Base-by-base conservation (phyloP, 2,113 vertebrate genomes). In the Vombatus ursinus region DNA sequence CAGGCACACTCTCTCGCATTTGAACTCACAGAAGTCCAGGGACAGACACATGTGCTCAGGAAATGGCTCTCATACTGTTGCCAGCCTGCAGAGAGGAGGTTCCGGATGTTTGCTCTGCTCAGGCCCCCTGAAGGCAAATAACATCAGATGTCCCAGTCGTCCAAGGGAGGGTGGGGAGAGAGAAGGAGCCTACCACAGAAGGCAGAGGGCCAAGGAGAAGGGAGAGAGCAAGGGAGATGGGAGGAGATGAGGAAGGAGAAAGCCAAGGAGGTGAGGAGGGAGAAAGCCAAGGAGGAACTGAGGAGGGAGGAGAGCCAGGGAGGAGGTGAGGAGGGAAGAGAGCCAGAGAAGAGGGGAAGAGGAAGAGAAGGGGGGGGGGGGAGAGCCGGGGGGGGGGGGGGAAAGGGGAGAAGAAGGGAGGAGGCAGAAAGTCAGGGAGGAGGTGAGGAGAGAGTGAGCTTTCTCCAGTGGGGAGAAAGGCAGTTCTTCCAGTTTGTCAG, bases 51-150 rank as follows among this genome's bases (percentile, higher is more conserved):
- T 9, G 68, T n/a, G 68, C 68, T 44, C n/a, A 44, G 68, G 68
- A 84, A 84, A 44, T 84, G 68, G n/a, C 68, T 44, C 68, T 84
- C n/a, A 44, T 84, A n/a, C 68, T 84, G 68, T 84, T 44, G n/a
- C 37, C 68, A 84, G n/a, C 68, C 68, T 23, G 68, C 68, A 23
- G 68, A 84, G 68, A 44, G 68, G 91, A 93, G 97, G 95, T 93
- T 95, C 96, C 94, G 94, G 97, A 97, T 98, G 97, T 98, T 98
- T 98, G 97, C 95, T 94, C 48, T 97, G 97, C 94, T 97, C 96
- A 96, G 96, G 96, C 68, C 97, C 97, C 97, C 96, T 96, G 96
- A 97, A 97, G 94, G 96, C 96, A 97, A 98, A 98, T 95, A 97
- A 91, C 94, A 95, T 53, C 94, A 97, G 95, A 92, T 96, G 96